These are phyloP conservation scores for Calcarius lapponicus DNA, from an alignment of 2,797 vertebrate species.

Conservation along the genomic window DNA sequence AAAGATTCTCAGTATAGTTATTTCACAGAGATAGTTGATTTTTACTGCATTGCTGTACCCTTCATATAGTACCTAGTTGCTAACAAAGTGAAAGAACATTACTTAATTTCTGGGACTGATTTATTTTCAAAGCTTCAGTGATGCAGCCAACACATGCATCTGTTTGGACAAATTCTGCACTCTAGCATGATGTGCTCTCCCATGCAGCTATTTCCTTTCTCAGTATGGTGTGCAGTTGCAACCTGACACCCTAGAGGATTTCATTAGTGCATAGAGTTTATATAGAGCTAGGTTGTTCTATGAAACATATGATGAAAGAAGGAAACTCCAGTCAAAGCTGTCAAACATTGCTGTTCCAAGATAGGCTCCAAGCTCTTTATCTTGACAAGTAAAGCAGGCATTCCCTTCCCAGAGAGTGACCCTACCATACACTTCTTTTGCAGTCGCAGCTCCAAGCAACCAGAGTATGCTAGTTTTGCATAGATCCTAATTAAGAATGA, in stretches of 20 bases:
- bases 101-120: not conserved
- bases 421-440: not conserved
- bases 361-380: not conserved
- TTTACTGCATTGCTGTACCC: not conserved
- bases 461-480: not conserved
- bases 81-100: not conserved
- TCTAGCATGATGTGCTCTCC: not conserved
- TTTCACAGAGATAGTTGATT: not conserved
- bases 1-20: not conserved
- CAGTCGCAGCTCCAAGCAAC: not conserved
- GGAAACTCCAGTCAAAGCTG: constrained; percentile 1
- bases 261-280: not conserved
- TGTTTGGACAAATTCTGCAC: not conserved
- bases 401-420: not conserved
- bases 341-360: not conserved
- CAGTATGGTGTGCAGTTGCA: not conserved
- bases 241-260: not conserved
- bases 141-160: not conserved
- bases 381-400: not conserved
- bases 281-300: not conserved
- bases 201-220: not conserved
- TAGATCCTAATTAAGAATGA: not conserved
- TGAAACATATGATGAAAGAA: not conserved
- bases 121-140: not conserved
- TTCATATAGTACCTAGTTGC: not conserved